Evolutionary conservation across 2,888 invertebrate species (phyloP).

Genomic region (Pristionchus exspectatus): DNA sequence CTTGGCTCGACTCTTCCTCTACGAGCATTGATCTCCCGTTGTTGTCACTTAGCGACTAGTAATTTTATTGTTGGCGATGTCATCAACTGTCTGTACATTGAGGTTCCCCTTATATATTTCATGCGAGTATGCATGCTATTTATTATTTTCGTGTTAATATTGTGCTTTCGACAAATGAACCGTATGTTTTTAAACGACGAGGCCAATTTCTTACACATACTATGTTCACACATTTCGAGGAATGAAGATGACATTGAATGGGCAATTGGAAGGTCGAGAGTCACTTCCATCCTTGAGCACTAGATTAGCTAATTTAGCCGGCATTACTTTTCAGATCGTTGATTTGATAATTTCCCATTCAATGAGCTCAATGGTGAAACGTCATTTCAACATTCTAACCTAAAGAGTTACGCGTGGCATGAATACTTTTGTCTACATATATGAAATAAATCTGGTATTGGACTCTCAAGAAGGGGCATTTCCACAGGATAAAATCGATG

Average conservation of each 20-base stretch:
- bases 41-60: conserved; percentile 5
- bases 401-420: not conserved
- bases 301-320: not conserved
- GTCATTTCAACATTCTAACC: not conserved
- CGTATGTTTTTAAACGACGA: not conserved
- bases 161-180: conserved; percentile 8
- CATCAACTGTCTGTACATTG: conserved; percentile 47
- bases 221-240: not conserved
- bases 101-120: not conserved
- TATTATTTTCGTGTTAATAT: conserved; percentile 42
- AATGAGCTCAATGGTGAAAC: not conserved
- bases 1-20: conserved; percentile 6
- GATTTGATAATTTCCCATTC: not conserved
- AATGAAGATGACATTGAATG: not conserved
- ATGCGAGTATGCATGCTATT: conserved; percentile 15
- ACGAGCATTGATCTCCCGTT: conserved; percentile 41
- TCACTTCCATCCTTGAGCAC: conserved; percentile 17
- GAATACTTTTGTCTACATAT: not conserved
- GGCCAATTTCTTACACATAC: not conserved
- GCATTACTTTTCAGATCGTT: not conserved
- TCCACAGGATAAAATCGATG: conserved; percentile 27
- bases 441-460: not conserved
- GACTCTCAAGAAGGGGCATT: not conserved
- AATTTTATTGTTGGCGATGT: conserved; percentile 30
- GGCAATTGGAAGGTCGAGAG: conserved; percentile 10